Conservation (phyloP, 2,797 vertebrate genomes). For the Anisognathus igniventris region DNA sequence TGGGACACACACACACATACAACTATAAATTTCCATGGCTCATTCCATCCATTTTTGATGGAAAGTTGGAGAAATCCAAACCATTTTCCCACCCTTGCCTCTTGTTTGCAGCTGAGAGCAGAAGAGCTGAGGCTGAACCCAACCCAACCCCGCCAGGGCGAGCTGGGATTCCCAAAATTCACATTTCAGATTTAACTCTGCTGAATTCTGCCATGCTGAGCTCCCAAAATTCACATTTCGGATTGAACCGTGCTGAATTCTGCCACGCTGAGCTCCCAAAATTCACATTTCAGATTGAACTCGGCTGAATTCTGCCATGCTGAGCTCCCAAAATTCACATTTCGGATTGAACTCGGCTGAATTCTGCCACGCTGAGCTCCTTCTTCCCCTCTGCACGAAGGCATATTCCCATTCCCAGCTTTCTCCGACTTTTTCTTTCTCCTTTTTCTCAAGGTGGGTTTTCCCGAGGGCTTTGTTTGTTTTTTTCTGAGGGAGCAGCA, state of each 20-base stretch:
- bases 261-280: background rate
- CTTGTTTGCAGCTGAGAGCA: background rate
- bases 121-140: background rate
- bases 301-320: background rate
- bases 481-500: background rate
- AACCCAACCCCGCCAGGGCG: fast-evolving
- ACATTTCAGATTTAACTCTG: background rate
- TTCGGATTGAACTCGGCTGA: background rate
- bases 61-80: background rate
- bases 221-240: background rate
- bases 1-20: background rate
- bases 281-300: background rate
- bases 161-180: background rate
- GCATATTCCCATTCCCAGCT: background rate
- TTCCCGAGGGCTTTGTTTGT: fast-evolving
- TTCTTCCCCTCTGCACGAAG: background rate
- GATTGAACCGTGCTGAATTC: background rate
- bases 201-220: background rate
- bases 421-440: background rate
- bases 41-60: background rate
- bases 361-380: background rate
- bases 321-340: background rate
- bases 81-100: background rate
- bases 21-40: background rate
- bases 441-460: background rate